Evolutionary conservation across 2,113 vertebrate species (phyloP).

Genomic region (Apistogramma diplotaenia): DNA sequence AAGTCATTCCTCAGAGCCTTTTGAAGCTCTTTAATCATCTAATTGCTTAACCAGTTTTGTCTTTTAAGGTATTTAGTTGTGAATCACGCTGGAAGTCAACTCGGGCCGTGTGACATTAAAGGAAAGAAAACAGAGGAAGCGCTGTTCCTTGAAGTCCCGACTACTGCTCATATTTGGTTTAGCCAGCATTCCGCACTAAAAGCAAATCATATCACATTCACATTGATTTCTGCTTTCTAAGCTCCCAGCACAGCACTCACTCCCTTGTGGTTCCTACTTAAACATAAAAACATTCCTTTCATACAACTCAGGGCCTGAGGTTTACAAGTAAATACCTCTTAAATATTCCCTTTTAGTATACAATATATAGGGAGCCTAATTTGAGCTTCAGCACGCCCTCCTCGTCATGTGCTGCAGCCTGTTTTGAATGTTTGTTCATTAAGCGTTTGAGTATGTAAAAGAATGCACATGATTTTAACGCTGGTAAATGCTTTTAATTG

Average conservation of each 20-base stretch:
- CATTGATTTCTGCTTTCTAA: conserved; percentile 24
- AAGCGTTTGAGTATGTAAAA: not conserved
- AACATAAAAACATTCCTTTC: conserved; percentile 32
- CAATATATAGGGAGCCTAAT: conserved; percentile 5
- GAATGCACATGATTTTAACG: not conserved
- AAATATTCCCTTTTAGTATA: conserved; percentile 44
- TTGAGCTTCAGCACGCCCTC: not conserved
- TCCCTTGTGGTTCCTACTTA: conserved; percentile 16
- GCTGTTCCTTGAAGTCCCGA: not conserved
- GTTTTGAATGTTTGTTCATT: not conserved
- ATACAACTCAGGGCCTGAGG: not conserved
- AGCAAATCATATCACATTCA: conserved; percentile 14
- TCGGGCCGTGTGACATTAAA: not conserved
- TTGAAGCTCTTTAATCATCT: not conserved
- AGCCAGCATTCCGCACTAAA: not conserved
- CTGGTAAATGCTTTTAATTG: not conserved
- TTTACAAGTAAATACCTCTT: conserved; percentile 37
- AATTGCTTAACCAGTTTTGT: not conserved
- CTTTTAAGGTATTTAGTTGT: not conserved
- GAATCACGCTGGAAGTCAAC: not conserved
- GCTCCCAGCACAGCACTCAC: conserved; percentile 2
- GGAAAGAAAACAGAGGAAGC: not conserved
- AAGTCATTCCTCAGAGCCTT: not conserved
- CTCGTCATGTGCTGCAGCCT: not conserved
- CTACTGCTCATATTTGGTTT: not conserved